These are phyloP conservation scores for Hyles vespertilio DNA, from an alignment of 1,140 invertebrate species.

Conservation along the genomic window DNA sequence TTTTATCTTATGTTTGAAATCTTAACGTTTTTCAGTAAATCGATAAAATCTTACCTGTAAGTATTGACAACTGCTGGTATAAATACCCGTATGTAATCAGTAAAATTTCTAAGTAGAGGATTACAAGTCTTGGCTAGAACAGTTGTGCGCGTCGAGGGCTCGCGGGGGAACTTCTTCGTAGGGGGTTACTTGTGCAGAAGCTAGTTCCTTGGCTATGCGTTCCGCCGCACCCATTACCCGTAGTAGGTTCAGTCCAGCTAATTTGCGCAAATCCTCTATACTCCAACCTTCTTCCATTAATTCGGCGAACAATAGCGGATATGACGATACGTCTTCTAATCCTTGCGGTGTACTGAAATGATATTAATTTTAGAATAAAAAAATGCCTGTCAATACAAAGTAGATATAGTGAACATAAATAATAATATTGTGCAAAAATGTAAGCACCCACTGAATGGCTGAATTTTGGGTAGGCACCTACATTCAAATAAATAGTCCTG, in stretches of 20 bases:
- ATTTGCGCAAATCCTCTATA: slow-evolving; percentile 88
- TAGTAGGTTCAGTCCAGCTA: slow-evolving; percentile 91
- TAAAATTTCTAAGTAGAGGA: slow-evolving; percentile 3
- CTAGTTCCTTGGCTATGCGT: slow-evolving; percentile 77
- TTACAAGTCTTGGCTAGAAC: slow-evolving; percentile 71
- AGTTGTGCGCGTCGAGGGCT: slow-evolving; percentile 62
- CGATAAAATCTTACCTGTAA: too few relatives aligned
- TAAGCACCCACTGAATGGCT: too few relatives aligned
- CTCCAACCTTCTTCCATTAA: slow-evolving; percentile 89
- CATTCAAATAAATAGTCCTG: too few relatives aligned
- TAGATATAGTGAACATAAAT: too few relatives aligned
- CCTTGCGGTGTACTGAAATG: slow-evolving; percentile 85
- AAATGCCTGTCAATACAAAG: too few relatives aligned
- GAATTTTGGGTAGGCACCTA: too few relatives aligned
- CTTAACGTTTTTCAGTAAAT: too few relatives aligned
- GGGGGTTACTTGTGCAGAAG: slow-evolving; percentile 58
- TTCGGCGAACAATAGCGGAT: slow-evolving; percentile 90
- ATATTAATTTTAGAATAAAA: background rate
- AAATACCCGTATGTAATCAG: slow-evolving; percentile 1
- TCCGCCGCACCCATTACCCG: slow-evolving; percentile 84
- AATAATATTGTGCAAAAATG: too few relatives aligned
- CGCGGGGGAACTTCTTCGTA: slow-evolving; percentile 70
- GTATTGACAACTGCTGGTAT: slow-evolving; percentile 6
- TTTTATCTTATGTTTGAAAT: too few relatives aligned
- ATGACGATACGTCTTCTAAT: slow-evolving; percentile 93